Base-by-base conservation (phyloP, 2,113 vertebrate species). In the Serinus canaria region DNA sequence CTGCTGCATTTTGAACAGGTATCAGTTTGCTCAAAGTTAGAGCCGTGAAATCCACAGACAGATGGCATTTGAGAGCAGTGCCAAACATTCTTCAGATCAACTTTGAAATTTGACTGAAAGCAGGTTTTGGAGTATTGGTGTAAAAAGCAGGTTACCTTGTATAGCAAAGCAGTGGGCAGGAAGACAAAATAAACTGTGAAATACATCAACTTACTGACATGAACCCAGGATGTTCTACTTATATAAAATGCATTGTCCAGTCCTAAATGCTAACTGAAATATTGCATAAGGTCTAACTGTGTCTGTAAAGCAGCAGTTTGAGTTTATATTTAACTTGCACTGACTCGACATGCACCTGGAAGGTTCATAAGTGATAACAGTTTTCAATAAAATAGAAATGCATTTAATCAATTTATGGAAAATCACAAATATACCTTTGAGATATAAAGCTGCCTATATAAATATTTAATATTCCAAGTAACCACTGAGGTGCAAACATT, bases 391-490 rank as follows among this genome's bases (percentile, higher is more conserved):
- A 52, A 63, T 2, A 66, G 66, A 93, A 69, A 76, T n/a, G 6
- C 62, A 21, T 95, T 95, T 86, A 93, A 74, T 93, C 63, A 85
- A 44, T 92, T 80, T 62, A 41, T 93, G 90, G 83, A 87, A 92
- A 94, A 80, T 84, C 89, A 73, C 78, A 28, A 44, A 53, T 90
- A 39, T 46, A 81, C 69, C 62, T 95, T 87, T 58, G 66, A 92
- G 84, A 68, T 56, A 90, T 5, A 88, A 92, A 95, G 85, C 62
- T 95, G 87, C 86, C 80, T 94, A 5, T 93, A 82, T 90, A 97
- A 96, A 93, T 95, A 93, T 92, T 97, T 91, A 77, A 87, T 95
- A 87, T 86, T 88, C 67, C 56, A 82, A 90, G 72, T 76, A 95
- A 81, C 73, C 81, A 62, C 5, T 59, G 86, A 84, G 90, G 84